phyloP scores from a whole-genome alignment of 2,113 vertebrate species.

The Carlito syrichta region DNA sequence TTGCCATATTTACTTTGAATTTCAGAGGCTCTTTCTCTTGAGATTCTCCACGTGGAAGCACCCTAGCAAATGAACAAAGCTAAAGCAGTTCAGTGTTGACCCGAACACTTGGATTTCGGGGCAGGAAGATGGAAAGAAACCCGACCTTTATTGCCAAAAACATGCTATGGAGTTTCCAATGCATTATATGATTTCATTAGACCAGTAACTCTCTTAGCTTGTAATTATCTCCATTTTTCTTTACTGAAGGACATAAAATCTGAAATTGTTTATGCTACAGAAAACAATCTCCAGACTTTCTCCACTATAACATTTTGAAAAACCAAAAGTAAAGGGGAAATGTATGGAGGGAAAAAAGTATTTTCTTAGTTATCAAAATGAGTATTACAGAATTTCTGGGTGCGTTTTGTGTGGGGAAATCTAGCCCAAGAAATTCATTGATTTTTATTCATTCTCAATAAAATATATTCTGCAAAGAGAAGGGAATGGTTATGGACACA shows the following conservation, averaged over 20 bases:
- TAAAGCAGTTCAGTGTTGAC: neutral
- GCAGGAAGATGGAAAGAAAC: neutral
- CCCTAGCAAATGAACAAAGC: neutral
- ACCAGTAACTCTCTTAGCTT: neutral
- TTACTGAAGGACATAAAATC: neutral
- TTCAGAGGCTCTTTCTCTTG: neutral
- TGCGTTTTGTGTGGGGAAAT: neutral
- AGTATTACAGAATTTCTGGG: neutral
- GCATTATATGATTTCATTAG: neutral
- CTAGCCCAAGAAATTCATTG: neutral
- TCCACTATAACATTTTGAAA: neutral
- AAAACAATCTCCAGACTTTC: neutral
- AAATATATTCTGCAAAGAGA: neutral
- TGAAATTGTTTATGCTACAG: neutral
- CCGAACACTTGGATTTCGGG: neutral
- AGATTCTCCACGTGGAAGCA: neutral
- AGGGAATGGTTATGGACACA: neutral
- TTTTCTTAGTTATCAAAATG: neutral
- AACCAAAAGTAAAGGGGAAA: neutral
- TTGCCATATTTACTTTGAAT: slow-evolving; percentile 30
- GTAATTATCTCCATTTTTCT: neutral
- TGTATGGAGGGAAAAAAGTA: neutral
- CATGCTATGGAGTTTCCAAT: neutral
- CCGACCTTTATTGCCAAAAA: neutral
- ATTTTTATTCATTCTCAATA: neutral